A percentile compares a stretch with the other conserved stretches of the same genome.
These are phyloP conservation scores for Myzus persicae DNA, from an alignment of 1,140 invertebrate species.

Conservation along the genomic window DNA sequence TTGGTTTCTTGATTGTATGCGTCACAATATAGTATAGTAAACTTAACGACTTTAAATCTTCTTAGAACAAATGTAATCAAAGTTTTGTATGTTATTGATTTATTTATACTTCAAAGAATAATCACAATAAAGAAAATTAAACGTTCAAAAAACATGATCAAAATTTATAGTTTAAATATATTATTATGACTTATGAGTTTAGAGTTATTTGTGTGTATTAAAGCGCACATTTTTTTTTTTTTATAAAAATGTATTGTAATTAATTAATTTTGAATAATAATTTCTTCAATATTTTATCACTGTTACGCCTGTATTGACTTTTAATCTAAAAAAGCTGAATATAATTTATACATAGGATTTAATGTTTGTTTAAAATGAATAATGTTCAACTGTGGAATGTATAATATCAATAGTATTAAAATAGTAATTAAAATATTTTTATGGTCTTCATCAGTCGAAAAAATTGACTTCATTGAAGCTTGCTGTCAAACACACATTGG, in stretches of 20 bases:
- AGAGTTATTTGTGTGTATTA: background rate
- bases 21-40: background rate
- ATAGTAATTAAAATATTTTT: too few species aligned
- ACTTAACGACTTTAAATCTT: slow-evolving; percentile 30
- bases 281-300: background rate
- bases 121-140: background rate
- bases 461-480: background rate
- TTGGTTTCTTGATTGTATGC: slow-evolving; percentile 6
- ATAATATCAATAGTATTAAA: too few species aligned
- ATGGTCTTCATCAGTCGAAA: background rate
- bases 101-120: background rate
- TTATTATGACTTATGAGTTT: background rate
- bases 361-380: too few species aligned
- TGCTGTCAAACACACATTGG: background rate
- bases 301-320: background rate
- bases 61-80: slow-evolving; percentile 9
- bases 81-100: background rate
- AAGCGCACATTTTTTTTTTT: background rate
- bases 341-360: too few species aligned
- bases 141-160: background rate
- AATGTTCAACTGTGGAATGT: too few species aligned
- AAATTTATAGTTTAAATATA: background rate
- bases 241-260: background rate
- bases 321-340: too few species aligned
- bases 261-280: background rate